Conservation (phyloP, 2,797 vertebrate species). For the Epinephelus malabaricus region DNA sequence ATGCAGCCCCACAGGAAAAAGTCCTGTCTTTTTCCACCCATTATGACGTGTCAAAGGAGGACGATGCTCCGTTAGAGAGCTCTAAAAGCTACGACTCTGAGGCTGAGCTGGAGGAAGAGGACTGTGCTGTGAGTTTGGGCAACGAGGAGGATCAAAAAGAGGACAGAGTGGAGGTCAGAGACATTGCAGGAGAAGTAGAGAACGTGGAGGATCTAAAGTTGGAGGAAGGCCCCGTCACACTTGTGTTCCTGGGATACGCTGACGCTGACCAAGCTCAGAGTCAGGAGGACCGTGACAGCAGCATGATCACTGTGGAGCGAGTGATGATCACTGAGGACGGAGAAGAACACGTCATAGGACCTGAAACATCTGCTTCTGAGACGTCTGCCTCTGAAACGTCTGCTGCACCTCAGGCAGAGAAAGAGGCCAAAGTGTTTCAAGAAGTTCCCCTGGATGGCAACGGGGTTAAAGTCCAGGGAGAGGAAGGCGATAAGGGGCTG, state of each 20-base stretch:
- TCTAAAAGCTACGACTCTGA: neutral
- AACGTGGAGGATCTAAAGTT: constrained; percentile 35
- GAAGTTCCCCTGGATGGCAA: constrained; percentile 65
- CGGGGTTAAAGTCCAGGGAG: constrained; percentile 30
- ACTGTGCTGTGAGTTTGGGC: constrained; percentile 1
- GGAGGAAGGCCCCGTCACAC: constrained; percentile 74
- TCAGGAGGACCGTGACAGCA: constrained; percentile 51
- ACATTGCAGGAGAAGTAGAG: constrained; percentile 24
- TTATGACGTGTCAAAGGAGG: constrained; percentile 19
- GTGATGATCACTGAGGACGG: constrained; percentile 81
- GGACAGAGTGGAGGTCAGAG: constrained; percentile 7
- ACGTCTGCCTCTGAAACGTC: neutral
- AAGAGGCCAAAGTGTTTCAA: constrained; percentile 46
- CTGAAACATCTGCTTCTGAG: neutral
- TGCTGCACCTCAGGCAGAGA: constrained; percentile 13
- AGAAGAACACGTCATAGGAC: constrained; percentile 66
- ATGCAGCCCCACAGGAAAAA: constrained; percentile 15
- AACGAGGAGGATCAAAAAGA: constrained; percentile 28
- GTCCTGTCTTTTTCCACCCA: neutral
- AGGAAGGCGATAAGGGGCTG: constrained; percentile 29
- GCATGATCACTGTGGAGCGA: constrained; percentile 76
- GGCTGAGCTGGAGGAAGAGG: constrained; percentile 13
- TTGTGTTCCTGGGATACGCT: constrained; percentile 82
- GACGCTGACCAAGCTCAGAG: constrained; percentile 44
- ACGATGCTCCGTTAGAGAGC: neutral